Conservation (phyloP, 2,797 vertebrate genomes). For the Gambusia yucatana region DNA sequence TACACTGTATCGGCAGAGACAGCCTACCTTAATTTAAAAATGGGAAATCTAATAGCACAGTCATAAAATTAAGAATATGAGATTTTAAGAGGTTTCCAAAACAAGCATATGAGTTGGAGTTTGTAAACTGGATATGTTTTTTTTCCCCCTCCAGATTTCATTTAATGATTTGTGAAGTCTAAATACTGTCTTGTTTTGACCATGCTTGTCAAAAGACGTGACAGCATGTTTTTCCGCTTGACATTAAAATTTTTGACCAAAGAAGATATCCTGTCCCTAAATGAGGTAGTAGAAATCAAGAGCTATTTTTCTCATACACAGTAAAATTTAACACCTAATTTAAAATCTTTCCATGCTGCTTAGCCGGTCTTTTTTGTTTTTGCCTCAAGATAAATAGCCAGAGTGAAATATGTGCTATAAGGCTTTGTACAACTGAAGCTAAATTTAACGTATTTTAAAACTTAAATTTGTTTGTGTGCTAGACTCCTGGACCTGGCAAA, state of each 20-base stretch:
- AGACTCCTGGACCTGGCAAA: background rate
- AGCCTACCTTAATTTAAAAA: background rate
- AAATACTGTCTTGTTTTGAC: background rate
- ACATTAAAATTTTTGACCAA: background rate
- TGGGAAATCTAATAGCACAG: background rate
- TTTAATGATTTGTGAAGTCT: background rate
- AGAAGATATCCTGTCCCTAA: background rate
- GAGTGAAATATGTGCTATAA: background rate
- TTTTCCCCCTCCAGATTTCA: background rate
- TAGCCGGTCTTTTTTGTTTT: background rate
- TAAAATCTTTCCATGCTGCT: background rate
- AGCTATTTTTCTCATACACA: background rate
- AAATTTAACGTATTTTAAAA: too few species aligned
- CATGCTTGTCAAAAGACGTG: background rate
- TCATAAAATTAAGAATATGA: background rate
- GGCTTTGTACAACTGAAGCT: background rate
- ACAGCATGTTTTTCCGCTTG: background rate
- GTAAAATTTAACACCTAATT: background rate
- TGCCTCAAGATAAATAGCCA: background rate
- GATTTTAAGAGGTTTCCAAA: background rate
- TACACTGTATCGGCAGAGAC: slow-evolving; percentile 8
- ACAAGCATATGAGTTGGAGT: background rate
- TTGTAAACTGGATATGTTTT: background rate
- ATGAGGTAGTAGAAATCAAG: background rate
- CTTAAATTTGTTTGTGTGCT: background rate